A percentile compares a stretch with the other conserved stretches of the same genome.
phyloP scores from a whole-genome alignment of 2,797 vertebrate genomes.

The Trematomus bernacchii region DNA sequence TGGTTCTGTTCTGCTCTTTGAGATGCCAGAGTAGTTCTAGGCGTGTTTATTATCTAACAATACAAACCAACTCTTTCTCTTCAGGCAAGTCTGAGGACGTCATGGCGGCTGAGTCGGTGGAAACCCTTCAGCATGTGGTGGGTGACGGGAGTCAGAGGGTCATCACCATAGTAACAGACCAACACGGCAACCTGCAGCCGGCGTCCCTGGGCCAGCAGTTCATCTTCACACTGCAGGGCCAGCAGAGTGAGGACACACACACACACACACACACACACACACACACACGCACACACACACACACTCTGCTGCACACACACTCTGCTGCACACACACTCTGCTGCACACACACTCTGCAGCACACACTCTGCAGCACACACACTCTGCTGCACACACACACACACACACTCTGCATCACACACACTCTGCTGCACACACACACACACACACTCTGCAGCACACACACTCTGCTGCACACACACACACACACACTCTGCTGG shows the following conservation, averaged over 20 bases:
- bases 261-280: too few relatives aligned
- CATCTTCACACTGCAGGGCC: constrained; percentile 82
- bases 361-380: too few relatives aligned
- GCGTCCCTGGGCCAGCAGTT: constrained; percentile 78
- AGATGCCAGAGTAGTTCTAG: neutral
- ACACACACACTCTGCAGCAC: too few relatives aligned
- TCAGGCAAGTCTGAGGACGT: constrained; percentile 74
- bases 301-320: too few relatives aligned
- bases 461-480: too few relatives aligned
- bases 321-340: too few relatives aligned
- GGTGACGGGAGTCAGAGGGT: constrained; percentile 81
- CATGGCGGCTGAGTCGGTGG: constrained; percentile 60
- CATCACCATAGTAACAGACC: constrained; percentile 84
- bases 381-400: too few relatives aligned
- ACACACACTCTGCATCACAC: too few relatives aligned
- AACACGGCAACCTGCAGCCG: constrained; percentile 76
- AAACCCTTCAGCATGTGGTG: constrained; percentile 74
- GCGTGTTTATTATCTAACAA: constrained; percentile 36
- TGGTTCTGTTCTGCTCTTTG: neutral
- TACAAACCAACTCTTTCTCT: constrained; percentile 17
- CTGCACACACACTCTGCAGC: too few relatives aligned
- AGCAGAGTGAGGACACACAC: constrained; percentile 82
- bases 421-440: too few relatives aligned
- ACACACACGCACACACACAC: too few relatives aligned
- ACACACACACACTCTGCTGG: neutral